Evolutionary conservation across 2,113 vertebrate genomes (phyloP), one percentile per base, ranked within the genome.

Genomic region (Fregetta grallaria): DNA sequence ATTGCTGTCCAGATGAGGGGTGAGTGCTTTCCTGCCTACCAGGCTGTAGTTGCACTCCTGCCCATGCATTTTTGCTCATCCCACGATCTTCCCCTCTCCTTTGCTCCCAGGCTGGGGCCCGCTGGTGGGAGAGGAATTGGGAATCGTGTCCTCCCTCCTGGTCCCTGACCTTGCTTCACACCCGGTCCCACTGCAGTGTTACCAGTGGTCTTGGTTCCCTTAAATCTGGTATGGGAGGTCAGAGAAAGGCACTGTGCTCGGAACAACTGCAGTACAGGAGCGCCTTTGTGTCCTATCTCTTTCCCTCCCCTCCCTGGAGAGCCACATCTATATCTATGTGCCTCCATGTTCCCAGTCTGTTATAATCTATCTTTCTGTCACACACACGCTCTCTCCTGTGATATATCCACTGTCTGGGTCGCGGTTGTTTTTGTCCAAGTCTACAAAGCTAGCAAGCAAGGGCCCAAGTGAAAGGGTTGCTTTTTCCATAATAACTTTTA

Each of bases 391-490:
- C 47, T 87, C 12, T 76, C 52, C 88, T 62, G 49, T 63, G 85
- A 71, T 56, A 13, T 14, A 20, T 85, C 62, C 29, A 5, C 68
- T 87, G 36, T 61, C 89, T 75, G 76, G 20, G 23, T 34, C 63
- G 91, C 5, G 1, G 32, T 21, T 77, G 65, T 45, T 62, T 86
- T 89, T 96, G 42, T 83, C 95, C 70, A 71, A 75, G 55, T 12
- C 72, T 26, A 86, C 63, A 96, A 83, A 95, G 36, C n/a, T 55
- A 92, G 58, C 72, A 87, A 73, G 44, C 29, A 59, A 82, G 79
- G 58, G 55, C 29, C 29, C 7, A 17, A 88, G 53, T 72, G 25
- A 83, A 71, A 86, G 62, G 55, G 1, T 5, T 49, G 34, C 49
- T 80, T 88, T 77, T 91, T 52, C 86, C 56, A 45, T 75, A 94